Base-by-base conservation (phyloP, 2,888 invertebrate genomes). In the Nebria brevicollis region DNA sequence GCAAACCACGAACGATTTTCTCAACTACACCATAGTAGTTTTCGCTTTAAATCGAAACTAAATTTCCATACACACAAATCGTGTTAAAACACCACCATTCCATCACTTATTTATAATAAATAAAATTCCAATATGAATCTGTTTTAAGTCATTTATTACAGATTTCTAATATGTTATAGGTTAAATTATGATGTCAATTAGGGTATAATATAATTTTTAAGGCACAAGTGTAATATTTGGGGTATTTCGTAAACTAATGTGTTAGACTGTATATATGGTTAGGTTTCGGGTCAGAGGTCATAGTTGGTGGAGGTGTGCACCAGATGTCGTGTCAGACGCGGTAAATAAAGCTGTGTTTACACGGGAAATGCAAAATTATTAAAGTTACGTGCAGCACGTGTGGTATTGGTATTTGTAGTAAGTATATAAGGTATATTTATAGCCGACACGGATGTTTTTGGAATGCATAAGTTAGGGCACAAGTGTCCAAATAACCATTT, bases 321-420 rank as follows among this genome's bases (percentile, higher is more conserved):
- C 54, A 54, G 54, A 54, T 54, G 54, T 54, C 54, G 54, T 13
- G 54, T 54, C 54, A 7, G 13, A 13, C 54, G 54, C 54, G 54
- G 54, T 54, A 54, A 54, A 54, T 54, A 54, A 54, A 54, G 54
- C 54, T 54, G 54, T 54, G 54, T 54, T 54, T 54, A 54, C 54
- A 54, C 4, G 13, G 13, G 54, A 8, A 54, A 54, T 8, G 54
- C 13, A 13, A 54, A 54, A 54, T 54, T 54, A 54, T 54, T 54
- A 54, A 34, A 34, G 34, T 34, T 34, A 34, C 34, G 54, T 54
- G 54, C 8, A 54, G 13, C 54, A 54, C 54, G 54, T 54, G 54
- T 13, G 8, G 13, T 54, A 54, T 54, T 54, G 54, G 11, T 13
- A 54, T 7, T 54, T 11, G 8, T 34, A 34, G 34, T 34, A 34